Evolutionary conservation across 2,888 invertebrate species (phyloP).

Genomic region (Capitulum mitella): DNA sequence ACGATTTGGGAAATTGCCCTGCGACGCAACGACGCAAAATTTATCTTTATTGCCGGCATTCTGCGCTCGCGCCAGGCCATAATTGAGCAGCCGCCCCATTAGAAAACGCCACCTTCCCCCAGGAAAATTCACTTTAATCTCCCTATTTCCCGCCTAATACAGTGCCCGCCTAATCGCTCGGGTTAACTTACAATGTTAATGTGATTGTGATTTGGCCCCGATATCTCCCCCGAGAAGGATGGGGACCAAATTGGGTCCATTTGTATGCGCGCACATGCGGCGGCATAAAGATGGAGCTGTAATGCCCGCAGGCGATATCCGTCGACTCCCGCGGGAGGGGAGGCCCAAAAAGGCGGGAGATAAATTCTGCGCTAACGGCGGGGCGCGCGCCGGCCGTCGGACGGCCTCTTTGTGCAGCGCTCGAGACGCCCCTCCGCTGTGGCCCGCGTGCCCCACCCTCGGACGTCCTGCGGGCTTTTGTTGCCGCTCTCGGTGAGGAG

Average conservation of each 20-base stretch:
- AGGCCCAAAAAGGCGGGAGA: not conserved
- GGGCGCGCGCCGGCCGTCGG: not conserved
- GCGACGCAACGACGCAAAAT: not conserved
- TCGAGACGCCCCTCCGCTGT: too few species aligned
- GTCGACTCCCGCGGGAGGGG: not conserved
- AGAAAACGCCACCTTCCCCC: not conserved
- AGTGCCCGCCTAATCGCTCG: slow-evolving; percentile 14
- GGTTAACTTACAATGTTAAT: slow-evolving; percentile 25
- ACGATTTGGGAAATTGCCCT: slow-evolving; percentile 12
- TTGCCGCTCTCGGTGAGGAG: not conserved
- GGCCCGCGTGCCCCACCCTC: not conserved
- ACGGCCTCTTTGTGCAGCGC: not conserved
- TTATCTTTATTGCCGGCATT: slow-evolving; percentile 15
- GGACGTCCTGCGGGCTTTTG: not conserved
- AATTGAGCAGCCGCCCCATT: slow-evolving; percentile 2
- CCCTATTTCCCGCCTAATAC: slow-evolving; percentile 21
- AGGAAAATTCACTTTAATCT: slow-evolving; percentile 19
- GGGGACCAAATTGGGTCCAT: not conserved
- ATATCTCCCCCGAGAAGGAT: not conserved
- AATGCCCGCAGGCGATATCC: not conserved
- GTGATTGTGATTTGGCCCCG: slow-evolving; percentile 17
- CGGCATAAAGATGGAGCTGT: not conserved
- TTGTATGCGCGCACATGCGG: slow-evolving; percentile 11
- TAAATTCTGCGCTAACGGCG: slow-evolving; percentile 18
- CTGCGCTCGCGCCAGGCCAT: not conserved